A percentile compares a stretch with the other conserved stretches of the same genome.
phyloP scores from a whole-genome alignment of 1,140 invertebrate genomes.

The Drosophila baimaii region DNA sequence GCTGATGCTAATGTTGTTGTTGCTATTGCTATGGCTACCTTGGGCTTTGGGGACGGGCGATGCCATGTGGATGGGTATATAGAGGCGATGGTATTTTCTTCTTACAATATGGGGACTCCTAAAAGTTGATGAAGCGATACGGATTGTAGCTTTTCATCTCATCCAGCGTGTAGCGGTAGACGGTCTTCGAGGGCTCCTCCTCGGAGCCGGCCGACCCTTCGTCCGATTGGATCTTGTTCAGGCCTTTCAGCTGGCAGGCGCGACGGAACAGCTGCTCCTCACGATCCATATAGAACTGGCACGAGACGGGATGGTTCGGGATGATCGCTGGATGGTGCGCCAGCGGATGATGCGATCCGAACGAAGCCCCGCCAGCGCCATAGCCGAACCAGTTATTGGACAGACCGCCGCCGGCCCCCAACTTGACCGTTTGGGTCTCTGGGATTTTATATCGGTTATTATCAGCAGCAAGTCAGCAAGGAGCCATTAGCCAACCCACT shows the following conservation, averaged over 20 bases:
- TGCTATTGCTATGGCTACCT: slow-evolving; percentile 16
- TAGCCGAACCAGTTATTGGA: slow-evolving; percentile 48
- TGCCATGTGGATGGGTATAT: slow-evolving; percentile 4
- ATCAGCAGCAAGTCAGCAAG: too few species aligned
- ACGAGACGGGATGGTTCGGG: slow-evolving; percentile 24
- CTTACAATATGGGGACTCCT: slow-evolving; percentile 33
- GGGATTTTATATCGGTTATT: too few species aligned
- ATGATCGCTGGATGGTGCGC: slow-evolving; percentile 15
- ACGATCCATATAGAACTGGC: slow-evolving; percentile 70
- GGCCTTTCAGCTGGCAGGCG: slow-evolving; percentile 67
- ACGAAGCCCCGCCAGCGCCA: slow-evolving; percentile 1
- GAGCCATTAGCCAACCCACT: slow-evolving; percentile 16
- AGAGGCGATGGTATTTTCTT: slow-evolving; percentile 1
- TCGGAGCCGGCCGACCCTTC: slow-evolving; percentile 55
- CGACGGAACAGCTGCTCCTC: slow-evolving; percentile 71
- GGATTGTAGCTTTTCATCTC: slow-evolving; percentile 77
- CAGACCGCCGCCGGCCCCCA: slow-evolving; percentile 28
- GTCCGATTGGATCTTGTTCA: slow-evolving; percentile 46
- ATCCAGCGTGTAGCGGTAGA: slow-evolving; percentile 69
- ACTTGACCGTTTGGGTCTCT: slow-evolving; percentile 70
- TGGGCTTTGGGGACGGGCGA: neutral
- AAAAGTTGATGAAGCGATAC: slow-evolving; percentile 65
- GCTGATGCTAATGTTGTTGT: slow-evolving; percentile 6
- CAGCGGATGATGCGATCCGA: neutral
- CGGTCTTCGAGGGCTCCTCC: slow-evolving; percentile 41